Evolutionary conservation across 2,113 vertebrate genomes (phyloP).

Genomic region (Sapajus apella): DNA sequence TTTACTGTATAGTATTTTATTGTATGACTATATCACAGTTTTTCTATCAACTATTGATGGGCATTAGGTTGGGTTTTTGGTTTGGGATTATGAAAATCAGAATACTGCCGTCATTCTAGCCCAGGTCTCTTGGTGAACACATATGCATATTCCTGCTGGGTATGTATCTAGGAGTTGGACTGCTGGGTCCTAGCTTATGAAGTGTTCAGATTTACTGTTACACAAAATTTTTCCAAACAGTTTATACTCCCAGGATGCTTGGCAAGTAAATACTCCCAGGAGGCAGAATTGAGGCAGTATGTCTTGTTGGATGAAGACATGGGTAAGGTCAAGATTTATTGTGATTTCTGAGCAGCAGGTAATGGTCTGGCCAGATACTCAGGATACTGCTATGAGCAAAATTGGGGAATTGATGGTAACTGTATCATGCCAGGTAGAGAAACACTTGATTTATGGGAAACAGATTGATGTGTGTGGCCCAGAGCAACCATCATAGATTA

Average conservation of each 20-base stretch:
- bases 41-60: not conserved
- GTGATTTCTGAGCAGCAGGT: not conserved
- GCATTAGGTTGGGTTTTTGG: not conserved
- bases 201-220: not conserved
- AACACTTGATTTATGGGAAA: not conserved
- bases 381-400: not conserved
- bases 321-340: not conserved
- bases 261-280: not conserved
- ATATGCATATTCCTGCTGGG: not conserved
- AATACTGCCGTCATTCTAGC: not conserved
- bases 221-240: not conserved
- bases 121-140: not conserved
- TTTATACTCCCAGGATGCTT: not conserved
- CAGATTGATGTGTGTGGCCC: not conserved
- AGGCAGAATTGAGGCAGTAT: not conserved
- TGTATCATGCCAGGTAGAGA: not conserved
- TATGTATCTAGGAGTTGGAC: not conserved
- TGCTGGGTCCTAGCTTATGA: not conserved
- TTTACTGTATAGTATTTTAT: not conserved
- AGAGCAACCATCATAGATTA: not conserved
- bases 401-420: not conserved
- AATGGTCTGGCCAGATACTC: not conserved
- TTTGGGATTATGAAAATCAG: not conserved
- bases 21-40: not conserved
- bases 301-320: not conserved